phyloP scores from a whole-genome alignment of 2,113 vertebrate species.

The Xenopus borealis region DNA sequence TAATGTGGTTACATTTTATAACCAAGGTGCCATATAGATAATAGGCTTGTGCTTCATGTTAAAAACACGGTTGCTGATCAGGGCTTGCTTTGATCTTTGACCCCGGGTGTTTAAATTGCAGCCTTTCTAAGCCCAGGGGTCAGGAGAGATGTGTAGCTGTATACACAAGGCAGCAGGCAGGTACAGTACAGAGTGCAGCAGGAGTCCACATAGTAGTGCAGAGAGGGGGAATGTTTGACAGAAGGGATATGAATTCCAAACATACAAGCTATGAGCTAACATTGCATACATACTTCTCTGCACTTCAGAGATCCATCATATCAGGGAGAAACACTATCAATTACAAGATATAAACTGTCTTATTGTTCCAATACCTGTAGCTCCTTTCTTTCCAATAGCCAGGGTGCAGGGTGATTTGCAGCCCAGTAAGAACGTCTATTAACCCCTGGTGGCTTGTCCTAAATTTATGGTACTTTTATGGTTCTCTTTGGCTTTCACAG shows the following conservation, averaged over 20 bases:
- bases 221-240: slow-evolving; percentile 19
- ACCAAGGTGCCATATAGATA: slow-evolving; percentile 32
- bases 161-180: slow-evolving; percentile 10
- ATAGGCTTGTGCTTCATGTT: slow-evolving; percentile 36
- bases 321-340: slow-evolving; percentile 6
- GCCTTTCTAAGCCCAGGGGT: slow-evolving; percentile 21
- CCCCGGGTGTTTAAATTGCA: slow-evolving; percentile 22
- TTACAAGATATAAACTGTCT: slow-evolving; percentile 29
- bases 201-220: background rate
- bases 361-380: slow-evolving; percentile 9
- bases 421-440: background rate
- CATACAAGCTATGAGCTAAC: slow-evolving; percentile 11
- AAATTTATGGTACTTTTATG: no score
- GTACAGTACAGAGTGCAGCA: slow-evolving; percentile 5
- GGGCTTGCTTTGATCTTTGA: slow-evolving; percentile 41
- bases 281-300: slow-evolving; percentile 36
- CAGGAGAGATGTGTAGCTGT: slow-evolving; percentile 12
- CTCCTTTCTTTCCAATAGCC: background rate
- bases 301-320: slow-evolving; percentile 20
- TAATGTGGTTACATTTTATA: slow-evolving; percentile 31
- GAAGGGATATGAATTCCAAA: slow-evolving; percentile 40
- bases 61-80: slow-evolving; percentile 28
- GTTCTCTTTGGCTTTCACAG: no score
- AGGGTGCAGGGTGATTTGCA: background rate
- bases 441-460: background rate